phyloP scores from a whole-genome alignment of 2,113 vertebrate species.

The Eublepharis macularius region DNA sequence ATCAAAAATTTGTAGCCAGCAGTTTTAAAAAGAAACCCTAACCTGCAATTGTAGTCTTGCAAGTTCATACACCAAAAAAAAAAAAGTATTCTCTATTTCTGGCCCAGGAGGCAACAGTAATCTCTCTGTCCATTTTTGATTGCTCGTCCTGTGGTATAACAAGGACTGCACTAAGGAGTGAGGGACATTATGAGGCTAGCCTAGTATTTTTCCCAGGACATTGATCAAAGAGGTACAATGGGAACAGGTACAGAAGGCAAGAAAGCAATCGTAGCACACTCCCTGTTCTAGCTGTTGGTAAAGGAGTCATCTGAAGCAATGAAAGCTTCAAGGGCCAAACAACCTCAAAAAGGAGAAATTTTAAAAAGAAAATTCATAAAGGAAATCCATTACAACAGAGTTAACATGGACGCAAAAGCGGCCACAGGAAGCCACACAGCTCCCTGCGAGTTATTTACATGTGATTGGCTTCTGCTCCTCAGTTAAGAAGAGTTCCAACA shows the following conservation, averaged over 20 bases:
- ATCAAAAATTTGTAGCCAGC: not conserved
- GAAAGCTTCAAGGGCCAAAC: not conserved
- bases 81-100: not conserved
- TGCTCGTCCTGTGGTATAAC: not conserved
- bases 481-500: not conserved
- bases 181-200: not conserved
- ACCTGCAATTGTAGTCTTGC: not conserved
- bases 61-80: not conserved
- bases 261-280: too few relatives aligned
- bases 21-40: not conserved
- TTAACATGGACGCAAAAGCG: not conserved
- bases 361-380: not conserved
- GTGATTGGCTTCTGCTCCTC: not conserved
- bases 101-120: not conserved
- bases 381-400: constrained; percentile 16
- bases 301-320: not conserved
- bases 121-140: not conserved
- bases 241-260: too few relatives aligned
- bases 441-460: not conserved
- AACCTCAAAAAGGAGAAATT: not conserved
- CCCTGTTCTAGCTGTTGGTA: not conserved
- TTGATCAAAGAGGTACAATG: too few relatives aligned
- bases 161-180: not conserved
- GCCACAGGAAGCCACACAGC: not conserved
- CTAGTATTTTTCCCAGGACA: too few relatives aligned